These are phyloP conservation scores for Porphyrio hochstetteri DNA, from an alignment of 2,113 vertebrate species.

Conservation along the genomic window DNA sequence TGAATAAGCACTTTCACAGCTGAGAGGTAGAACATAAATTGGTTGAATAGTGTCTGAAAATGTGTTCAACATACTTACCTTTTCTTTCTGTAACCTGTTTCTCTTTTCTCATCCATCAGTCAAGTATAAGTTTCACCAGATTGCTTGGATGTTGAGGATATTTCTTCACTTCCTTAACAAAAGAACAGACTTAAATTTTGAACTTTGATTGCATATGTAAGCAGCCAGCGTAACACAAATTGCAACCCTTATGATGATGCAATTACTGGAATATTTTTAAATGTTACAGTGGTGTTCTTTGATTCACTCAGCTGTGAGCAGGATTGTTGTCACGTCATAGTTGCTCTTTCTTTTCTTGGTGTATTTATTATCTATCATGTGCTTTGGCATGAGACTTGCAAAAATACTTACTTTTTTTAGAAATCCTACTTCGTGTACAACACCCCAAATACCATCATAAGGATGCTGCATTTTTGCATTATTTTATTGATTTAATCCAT, in stretches of 20 bases:
- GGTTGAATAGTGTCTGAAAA: neutral
- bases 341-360: neutral
- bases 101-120: neutral
- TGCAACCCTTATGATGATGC: neutral
- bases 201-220: neutral
- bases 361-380: accelerated
- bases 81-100: neutral
- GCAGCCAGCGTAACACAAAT: neutral
- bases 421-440: neutral
- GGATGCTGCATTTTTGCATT: neutral
- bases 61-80: neutral
- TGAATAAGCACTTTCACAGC: neutral
- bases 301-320: neutral
- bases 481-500: neutral
- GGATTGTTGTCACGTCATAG: neutral
- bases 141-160: neutral
- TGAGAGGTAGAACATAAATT: neutral
- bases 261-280: neutral
- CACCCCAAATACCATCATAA: neutral
- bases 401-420: neutral
- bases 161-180: neutral
- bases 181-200: neutral
- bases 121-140: neutral
- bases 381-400: neutral
- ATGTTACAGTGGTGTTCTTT: neutral